Conservation (phyloP, 2,113 vertebrate genomes). For the Globicephala melas region DNA sequence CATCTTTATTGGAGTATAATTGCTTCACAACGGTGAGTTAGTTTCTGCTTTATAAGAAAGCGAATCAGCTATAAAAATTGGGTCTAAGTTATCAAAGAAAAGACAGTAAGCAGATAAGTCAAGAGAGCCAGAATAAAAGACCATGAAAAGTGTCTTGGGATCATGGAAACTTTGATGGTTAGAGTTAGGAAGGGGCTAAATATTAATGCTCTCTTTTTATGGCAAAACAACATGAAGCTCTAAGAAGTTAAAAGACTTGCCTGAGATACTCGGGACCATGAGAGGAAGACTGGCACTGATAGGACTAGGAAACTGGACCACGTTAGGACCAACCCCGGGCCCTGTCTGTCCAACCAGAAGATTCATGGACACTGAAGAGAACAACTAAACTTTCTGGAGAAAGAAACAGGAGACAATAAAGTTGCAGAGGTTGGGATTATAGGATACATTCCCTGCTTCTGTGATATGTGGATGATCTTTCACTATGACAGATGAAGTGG, state of each 20-base stretch:
- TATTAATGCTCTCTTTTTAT: neutral
- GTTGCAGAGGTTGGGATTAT: neutral
- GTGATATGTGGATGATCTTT: neutral
- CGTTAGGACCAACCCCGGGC: fast-evolving
- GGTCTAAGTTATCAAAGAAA: neutral
- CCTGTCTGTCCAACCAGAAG: neutral
- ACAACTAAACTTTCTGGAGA: neutral
- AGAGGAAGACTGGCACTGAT: neutral
- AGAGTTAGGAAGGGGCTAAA: neutral
- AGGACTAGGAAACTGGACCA: neutral
- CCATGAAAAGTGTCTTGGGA: neutral
- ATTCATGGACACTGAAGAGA: neutral
- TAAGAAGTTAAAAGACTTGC: neutral
- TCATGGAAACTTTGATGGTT: neutral
- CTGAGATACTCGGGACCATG: neutral
- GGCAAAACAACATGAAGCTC: neutral
- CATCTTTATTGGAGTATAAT: no score
- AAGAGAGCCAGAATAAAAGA: neutral
- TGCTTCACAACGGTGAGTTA: no score
- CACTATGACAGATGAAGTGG: neutral
- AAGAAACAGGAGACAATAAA: neutral
- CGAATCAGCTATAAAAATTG: neutral
- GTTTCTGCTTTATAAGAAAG: no score
- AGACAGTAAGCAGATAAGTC: neutral
- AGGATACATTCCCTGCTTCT: neutral